These are phyloP conservation scores for Phrynocephalus vlangalii DNA, from an alignment of 2,797 vertebrate species.

Conservation along the genomic window DNA sequence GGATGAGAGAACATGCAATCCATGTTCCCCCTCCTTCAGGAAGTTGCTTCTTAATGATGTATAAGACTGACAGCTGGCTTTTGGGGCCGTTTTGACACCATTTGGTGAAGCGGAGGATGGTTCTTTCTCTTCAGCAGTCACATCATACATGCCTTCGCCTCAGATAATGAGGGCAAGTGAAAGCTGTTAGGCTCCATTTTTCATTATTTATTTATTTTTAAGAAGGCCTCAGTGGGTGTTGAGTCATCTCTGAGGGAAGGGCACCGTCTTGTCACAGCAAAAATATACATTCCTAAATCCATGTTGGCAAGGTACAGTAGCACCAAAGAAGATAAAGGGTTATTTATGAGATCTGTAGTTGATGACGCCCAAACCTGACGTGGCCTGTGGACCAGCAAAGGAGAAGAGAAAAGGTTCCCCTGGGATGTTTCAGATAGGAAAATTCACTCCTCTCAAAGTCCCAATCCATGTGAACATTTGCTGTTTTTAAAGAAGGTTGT, in stretches of 20 bases:
- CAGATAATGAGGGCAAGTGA: constrained; percentile 25
- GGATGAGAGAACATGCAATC: constrained; percentile 27
- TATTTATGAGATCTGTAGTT: too few relatives aligned
- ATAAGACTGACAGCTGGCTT: constrained; percentile 59
- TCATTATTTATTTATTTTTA: too few relatives aligned
- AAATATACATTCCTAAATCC: background rate
- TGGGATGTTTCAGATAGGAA: too few relatives aligned
- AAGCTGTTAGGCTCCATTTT: background rate
- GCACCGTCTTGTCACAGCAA: background rate
- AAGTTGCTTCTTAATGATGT: constrained; percentile 64
- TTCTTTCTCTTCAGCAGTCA: constrained; percentile 19
- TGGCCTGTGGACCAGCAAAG: too few relatives aligned
- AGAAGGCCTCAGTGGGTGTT: background rate
- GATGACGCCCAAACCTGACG: too few relatives aligned
- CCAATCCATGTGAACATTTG: too few relatives aligned
- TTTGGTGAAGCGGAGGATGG: constrained; percentile 38
- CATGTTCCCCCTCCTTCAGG: constrained; percentile 49
- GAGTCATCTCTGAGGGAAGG: too few relatives aligned
- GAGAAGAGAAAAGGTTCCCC: too few relatives aligned
- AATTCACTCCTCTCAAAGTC: too few relatives aligned
- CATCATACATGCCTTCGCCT: background rate
- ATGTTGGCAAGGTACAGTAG: background rate
- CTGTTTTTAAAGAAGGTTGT: too few relatives aligned
- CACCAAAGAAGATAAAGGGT: background rate
- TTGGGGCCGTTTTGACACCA: constrained; percentile 41